Conservation (phyloP, 1,140 invertebrate genomes). For the Tyrophagus putrescentiae region DNA sequence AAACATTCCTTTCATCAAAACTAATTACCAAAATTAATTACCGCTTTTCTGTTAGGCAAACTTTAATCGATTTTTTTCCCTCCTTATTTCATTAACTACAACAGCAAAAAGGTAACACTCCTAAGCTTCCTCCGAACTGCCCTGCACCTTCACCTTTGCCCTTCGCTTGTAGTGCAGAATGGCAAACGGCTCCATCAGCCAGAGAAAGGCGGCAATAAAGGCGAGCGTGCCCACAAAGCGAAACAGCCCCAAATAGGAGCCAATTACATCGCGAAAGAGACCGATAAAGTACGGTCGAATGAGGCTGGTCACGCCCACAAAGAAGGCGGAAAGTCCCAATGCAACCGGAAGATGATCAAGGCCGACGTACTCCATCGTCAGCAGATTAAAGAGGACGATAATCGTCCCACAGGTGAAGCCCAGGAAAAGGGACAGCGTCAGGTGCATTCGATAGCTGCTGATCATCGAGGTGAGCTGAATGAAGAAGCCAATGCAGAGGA, state of each 20-base stretch:
- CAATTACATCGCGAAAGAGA: slow-evolving; percentile 25
- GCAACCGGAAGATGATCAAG: slow-evolving; percentile 20
- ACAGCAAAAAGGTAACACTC: too few relatives aligned
- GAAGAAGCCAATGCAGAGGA: slow-evolving; percentile 21
- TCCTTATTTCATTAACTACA: too few relatives aligned
- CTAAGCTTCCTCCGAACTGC: too few relatives aligned
- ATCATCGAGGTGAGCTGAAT: slow-evolving; percentile 16
- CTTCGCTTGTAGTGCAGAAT: not conserved
- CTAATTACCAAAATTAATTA: too few relatives aligned
- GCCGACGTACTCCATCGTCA: slow-evolving; percentile 25
- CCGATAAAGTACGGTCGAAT: slow-evolving; percentile 24
- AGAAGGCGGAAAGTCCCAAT: slow-evolving; percentile 23
- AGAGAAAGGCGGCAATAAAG: slow-evolving; percentile 23
- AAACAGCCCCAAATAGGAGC: slow-evolving; percentile 25
- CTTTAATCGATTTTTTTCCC: too few relatives aligned
- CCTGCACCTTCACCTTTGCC: too few relatives aligned
- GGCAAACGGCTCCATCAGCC: slow-evolving; percentile 24
- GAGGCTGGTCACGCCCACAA: slow-evolving; percentile 22
- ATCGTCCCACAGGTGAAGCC: slow-evolving; percentile 21
- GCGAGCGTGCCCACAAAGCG: slow-evolving; percentile 20
- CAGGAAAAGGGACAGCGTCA: not conserved
- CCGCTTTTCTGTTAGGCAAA: too few relatives aligned
- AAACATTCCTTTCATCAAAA: too few relatives aligned
- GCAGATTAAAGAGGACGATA: slow-evolving; percentile 25
- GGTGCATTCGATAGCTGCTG: not conserved